Evolutionary conservation across 2,888 invertebrate genomes (phyloP).

Genomic region (Chironomus tentans): DNA sequence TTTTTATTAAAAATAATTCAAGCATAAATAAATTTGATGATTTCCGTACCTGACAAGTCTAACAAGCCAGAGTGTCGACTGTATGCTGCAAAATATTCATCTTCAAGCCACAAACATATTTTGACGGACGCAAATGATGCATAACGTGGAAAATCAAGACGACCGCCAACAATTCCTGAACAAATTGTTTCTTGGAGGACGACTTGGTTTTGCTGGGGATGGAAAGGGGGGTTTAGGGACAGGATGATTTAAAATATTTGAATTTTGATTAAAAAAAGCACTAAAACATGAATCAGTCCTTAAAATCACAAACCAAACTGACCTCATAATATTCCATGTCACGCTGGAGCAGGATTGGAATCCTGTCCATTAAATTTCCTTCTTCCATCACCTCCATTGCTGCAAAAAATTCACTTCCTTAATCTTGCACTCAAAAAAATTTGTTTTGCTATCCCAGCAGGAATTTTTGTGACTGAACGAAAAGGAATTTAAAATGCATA

Average conservation of each 20-base stretch:
- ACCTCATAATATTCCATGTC: conserved; percentile 80
- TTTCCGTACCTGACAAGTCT: conserved; percentile 30
- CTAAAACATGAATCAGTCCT: too few relatives aligned
- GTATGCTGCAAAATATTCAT: conserved; percentile 69
- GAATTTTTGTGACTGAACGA: not conserved
- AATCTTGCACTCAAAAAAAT: not conserved
- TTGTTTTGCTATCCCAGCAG: too few relatives aligned
- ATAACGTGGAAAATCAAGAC: conserved; percentile 71
- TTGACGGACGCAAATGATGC: conserved; percentile 78
- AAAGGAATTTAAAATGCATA: not conserved
- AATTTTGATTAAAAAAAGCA: too few relatives aligned
- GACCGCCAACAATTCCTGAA: conserved; percentile 68
- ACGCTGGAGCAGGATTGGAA: conserved; percentile 69
- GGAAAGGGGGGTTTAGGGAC: not conserved
- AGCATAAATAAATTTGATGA: not conserved
- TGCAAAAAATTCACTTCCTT: not conserved
- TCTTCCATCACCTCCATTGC: conserved; percentile 82
- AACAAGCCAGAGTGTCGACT: conserved; percentile 53
- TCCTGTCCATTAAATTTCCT: conserved; percentile 80
- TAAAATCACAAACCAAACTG: not conserved
- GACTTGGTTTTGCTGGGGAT: conserved; percentile 54
- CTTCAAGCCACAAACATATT: conserved; percentile 79
- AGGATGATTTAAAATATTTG: too few relatives aligned
- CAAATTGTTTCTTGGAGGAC: conserved; percentile 72
- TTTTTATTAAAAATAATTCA: not conserved